Conservation (phyloP, 2,113 vertebrate species). For the Ciconia maguari region DNA sequence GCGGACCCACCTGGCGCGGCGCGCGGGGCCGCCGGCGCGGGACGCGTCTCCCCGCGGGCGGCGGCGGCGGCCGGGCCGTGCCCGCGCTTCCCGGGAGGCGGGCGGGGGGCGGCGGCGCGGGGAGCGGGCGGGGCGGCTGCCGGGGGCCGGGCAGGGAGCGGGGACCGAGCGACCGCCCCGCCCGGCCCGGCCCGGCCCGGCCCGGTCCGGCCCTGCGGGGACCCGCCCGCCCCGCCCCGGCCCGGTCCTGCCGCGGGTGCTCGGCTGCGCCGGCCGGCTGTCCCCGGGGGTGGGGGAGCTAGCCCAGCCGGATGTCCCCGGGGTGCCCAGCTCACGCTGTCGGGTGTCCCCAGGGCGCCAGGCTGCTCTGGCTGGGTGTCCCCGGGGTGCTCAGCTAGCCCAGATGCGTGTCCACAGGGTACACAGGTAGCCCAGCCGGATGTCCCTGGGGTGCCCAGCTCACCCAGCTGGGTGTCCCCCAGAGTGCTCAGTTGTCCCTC, state of each 20-base stretch:
- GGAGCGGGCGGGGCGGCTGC: background rate
- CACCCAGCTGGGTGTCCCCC: background rate
- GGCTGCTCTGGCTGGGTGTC: too few species aligned
- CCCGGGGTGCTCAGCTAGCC: too few species aligned
- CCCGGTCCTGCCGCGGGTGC: too few species aligned
- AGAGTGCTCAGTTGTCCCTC: too few species aligned
- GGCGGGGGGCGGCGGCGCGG: background rate
- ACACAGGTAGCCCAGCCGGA: too few species aligned
- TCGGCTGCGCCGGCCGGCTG: too few species aligned
- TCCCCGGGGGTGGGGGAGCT: too few species aligned
- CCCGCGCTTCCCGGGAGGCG: background rate
- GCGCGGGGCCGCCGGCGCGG: background rate
- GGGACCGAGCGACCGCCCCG: background rate
- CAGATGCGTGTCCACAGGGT: background rate
- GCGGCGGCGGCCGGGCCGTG: background rate
- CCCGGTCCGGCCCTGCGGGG: too few species aligned
- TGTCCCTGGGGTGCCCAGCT: too few species aligned
- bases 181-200: background rate
- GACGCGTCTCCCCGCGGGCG: background rate
- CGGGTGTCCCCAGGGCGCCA: too few species aligned
- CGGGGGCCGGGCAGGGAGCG: background rate
- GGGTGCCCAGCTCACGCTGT: too few species aligned
- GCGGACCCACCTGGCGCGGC: background rate
- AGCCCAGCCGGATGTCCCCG: background rate
- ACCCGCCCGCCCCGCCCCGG: too few species aligned